Evolutionary conservation across 2,888 invertebrate genomes (phyloP), one percentile per base, ranked within the genome.

Genomic region (Oxycera nigricornis): DNA sequence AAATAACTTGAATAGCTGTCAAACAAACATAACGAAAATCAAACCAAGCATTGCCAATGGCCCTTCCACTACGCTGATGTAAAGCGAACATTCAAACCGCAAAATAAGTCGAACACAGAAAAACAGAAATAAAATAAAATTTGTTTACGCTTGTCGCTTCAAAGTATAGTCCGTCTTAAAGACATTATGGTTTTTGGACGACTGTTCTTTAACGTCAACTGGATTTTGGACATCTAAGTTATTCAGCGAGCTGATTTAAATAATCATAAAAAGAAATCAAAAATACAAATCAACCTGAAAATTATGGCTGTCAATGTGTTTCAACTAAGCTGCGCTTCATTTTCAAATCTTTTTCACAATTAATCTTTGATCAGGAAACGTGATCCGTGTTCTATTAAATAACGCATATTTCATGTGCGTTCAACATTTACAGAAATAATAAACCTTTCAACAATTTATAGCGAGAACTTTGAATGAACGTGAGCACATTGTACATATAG

Each of bases 61-160:
- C n/a, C n/a, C n/a, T n/a, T n/a, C n/a, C n/a, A n/a, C n/a, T n/a
- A n/a, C n/a, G n/a, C n/a, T n/a, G n/a, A n/a, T n/a, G n/a, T n/a
- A n/a, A n/a, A n/a, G n/a, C n/a, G n/a, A n/a, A n/a, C n/a, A n/a
- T n/a, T n/a, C n/a, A n/a, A n/a, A n/a, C n/a, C n/a, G n/a, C n/a
- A n/a, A n/a, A n/a, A n/a, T n/a, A n/a, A n/a, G n/a, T n/a, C n/a
- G n/a, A n/a, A n/a, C n/a, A n/a, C n/a, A n/a, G n/a, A n/a, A 70
- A 55, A 70, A 70, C 31, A 52, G 7, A 30, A 41, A 72, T 17
- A 59, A 57, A 14, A 14, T 24, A 61, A 59, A 72, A 72, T 22
- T 22, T 35, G 59, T 46, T 72, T 72, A 72, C 72, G 72, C 72
- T 72, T 72, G 72, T 72, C 72, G 72, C 41, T 39, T 72, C 59